Evolutionary conservation across 2,888 invertebrate genomes (phyloP).

Genomic region (Cryptus viduatorius): DNA sequence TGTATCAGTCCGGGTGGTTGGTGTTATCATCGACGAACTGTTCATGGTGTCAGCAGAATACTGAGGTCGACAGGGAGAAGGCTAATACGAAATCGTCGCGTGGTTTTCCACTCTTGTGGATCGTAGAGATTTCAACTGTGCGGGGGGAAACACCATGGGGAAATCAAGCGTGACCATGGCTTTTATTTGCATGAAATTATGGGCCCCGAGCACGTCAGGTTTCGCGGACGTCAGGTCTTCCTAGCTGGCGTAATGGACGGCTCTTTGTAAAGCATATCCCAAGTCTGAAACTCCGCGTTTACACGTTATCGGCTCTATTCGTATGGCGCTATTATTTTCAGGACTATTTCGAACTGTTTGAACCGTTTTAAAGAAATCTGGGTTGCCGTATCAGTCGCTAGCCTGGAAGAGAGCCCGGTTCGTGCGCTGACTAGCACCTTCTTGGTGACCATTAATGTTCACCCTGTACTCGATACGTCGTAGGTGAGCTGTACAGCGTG

Average conservation of each 20-base stretch:
- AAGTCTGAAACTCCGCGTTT: slow-evolving; percentile 43
- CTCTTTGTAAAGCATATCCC: slow-evolving; percentile 23
- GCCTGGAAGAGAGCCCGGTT: background rate
- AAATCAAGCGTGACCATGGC: slow-evolving; percentile 82
- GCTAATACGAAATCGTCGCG: slow-evolving; percentile 47
- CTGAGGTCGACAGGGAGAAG: slow-evolving; percentile 23
- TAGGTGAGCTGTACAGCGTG: slow-evolving; percentile 5
- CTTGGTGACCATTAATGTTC: slow-evolving; percentile 63
- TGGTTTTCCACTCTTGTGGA: slow-evolving; percentile 40
- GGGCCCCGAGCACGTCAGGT: slow-evolving; percentile 81
- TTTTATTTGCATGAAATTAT: slow-evolving; percentile 85
- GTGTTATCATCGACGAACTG: slow-evolving; percentile 2
- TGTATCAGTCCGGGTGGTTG: background rate
- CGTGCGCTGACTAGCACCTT: slow-evolving; percentile 58
- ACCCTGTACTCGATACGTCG: slow-evolving; percentile 18
- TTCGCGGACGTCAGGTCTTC: slow-evolving; percentile 70
- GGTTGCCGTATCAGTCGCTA: slow-evolving; percentile 2
- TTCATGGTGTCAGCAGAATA: background rate
- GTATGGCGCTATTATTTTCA: slow-evolving; percentile 11
- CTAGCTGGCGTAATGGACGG: slow-evolving; percentile 44
- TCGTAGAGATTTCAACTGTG: slow-evolving; percentile 35
- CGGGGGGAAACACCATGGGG: slow-evolving; percentile 80
- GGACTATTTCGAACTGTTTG: background rate
- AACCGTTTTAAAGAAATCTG: slow-evolving; percentile 32
- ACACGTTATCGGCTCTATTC: slow-evolving; percentile 40